Base-by-base conservation (phyloP, 37 sponge, comb jelly and placozoan genomes). In the Ianthella basta region DNA sequence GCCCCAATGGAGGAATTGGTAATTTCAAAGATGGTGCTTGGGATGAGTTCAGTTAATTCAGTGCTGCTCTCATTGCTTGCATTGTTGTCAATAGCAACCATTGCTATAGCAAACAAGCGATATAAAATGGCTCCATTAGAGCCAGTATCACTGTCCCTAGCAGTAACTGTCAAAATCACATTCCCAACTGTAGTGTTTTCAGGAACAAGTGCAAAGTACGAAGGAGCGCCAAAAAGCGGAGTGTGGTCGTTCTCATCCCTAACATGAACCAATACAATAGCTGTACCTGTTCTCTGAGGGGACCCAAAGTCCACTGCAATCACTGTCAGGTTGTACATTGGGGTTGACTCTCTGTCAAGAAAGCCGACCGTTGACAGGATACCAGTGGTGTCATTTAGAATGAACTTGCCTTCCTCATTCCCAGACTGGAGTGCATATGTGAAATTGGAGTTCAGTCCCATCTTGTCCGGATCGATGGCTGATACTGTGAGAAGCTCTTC, bases 231-330 rank as follows among this genome's bases (percentile, higher is more conserved):
- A 53, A 92, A 92, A 5, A 24, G 19, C 12, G 93, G 93, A 24
- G 87, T 55, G 67, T 74, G 25, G 27, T 92, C 93, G 67, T 92
- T 92, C 2, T 86, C 74, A 68, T 96, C 97, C 29, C 86, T n/a
- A 20, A 96, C 54, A 56, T 84, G 63, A 21, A 93, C 54, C 14
- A 69, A 0, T 18, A 91, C 72, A 4, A 59, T 27, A 44, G 87
- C 84, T 0, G 56, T 56, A 0, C 86, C 83, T 27, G 92, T 86
- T 12, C 89, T 77, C 0, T 70, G 83, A 0, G 84, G 79, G 12
- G 30, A 18, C 8, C 97, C 97, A 32, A 66, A 50, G 67, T 96
- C 97, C 29, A 87, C 59, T 18, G 92, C 95, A 35, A 69, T 60
- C n/a, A 94, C 89, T 41, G 72, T 79, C 18, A 94, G 67, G 36